Evolutionary conservation across 2,888 invertebrate genomes (phyloP).

Genomic region (Catocala fraxini): DNA sequence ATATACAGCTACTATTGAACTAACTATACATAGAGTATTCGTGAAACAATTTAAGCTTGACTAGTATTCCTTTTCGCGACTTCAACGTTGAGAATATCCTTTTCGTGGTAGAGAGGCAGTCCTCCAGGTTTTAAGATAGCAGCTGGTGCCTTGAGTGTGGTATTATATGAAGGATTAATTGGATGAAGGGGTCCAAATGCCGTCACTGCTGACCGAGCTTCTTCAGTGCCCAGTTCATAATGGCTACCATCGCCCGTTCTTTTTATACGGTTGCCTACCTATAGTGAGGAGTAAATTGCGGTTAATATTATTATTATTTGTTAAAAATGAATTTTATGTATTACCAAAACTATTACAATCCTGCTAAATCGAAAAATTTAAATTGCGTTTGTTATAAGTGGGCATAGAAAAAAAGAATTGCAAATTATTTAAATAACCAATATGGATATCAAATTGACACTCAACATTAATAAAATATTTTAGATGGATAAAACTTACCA

Average conservation of each 20-base stretch:
- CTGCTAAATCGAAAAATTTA: too few species aligned
- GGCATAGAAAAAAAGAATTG: too few species aligned
- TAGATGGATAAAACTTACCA: constrained; percentile 56
- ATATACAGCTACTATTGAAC: too few species aligned
- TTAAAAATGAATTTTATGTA: too few species aligned
- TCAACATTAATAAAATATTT: too few species aligned
- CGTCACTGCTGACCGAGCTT: constrained; percentile 63
- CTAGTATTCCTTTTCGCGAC: constrained; percentile 6
- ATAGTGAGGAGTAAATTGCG: not conserved
- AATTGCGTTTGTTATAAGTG: too few species aligned
- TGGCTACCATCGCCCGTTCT: constrained; percentile 91
- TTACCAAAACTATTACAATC: too few species aligned
- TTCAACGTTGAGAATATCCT: constrained; percentile 60
- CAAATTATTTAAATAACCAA: too few species aligned
- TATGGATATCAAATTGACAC: too few species aligned
- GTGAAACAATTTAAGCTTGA: not conserved
- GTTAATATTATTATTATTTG: too few species aligned
- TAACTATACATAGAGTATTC: too few species aligned
- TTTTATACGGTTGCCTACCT: constrained; percentile 86
- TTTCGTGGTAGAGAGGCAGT: constrained; percentile 73
- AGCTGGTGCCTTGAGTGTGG: constrained; percentile 63
- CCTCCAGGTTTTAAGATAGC: constrained; percentile 67
- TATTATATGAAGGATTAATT: constrained; percentile 74
- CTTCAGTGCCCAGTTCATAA: constrained; percentile 79
- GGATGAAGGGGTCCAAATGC: constrained; percentile 73